Base-by-base conservation (phyloP, 1,140 invertebrate species). In the Vollenhovia emeryi region DNA sequence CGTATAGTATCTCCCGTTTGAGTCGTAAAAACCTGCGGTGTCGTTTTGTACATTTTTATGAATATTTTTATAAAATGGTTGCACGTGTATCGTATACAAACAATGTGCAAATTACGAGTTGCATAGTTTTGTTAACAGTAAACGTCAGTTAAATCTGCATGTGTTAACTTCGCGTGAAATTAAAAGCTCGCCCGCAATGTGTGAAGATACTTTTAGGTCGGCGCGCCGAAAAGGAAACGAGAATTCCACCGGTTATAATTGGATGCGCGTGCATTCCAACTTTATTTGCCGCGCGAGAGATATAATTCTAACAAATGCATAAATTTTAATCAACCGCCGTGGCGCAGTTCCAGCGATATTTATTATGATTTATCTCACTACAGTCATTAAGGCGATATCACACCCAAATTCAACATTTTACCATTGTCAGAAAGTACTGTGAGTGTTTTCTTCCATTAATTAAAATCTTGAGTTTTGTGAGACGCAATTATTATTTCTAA, bases 301-400 rank as follows among this genome's bases (percentile, higher is more conserved):
- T 73, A 82, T 82, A 82, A 82, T 82, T 82, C 66, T 82, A 82
- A 59, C 78, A 82, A 82, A 82, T 71, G 24, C 52, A 82, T 82
- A 71, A 82, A 82, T 82, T 82, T 82, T 73, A 82, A 82, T 82
- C 50, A 82, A 79, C 60, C 33, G 30, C 36, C 62, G 24, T 73
- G 66, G 33, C 36, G 66, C 27, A 27, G 66, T 57, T 71, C 66
- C 78, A 43, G 2, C 66, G n/a, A 73, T 45, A 82, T 71, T 82
- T 82, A 82, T 82, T 69, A 69, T 66, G 59, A 78, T 78, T 79
- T 79, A 79, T 79, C 9, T 79, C 43, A 18, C 43, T 36, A 11
- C 8, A 30, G 60, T 50, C 60, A 79, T 79, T 68, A 79, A 52
- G 30, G 43, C 21, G 60, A 40, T 68, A 68, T 66, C 75, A 66